phyloP scores from a whole-genome alignment of 2,797 vertebrate genomes.

The Galagoides demidoff region DNA sequence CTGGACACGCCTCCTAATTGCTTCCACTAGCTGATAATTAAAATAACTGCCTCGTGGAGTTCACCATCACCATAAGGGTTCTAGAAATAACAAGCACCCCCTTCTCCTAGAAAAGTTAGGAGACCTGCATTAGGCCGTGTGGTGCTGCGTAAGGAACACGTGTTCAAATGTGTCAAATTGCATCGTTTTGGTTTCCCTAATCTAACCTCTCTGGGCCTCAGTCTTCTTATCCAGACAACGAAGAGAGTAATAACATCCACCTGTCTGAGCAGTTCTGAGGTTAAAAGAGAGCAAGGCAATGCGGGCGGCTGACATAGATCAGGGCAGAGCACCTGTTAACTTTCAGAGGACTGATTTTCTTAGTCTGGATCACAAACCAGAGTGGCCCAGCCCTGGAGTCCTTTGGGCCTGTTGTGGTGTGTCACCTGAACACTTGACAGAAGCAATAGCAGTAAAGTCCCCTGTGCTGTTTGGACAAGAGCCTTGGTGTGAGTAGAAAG shows the following conservation, averaged over 20 bases:
- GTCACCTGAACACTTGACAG: conserved; percentile 54
- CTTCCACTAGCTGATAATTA: not conserved
- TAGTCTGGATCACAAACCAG: not conserved
- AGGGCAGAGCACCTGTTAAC: accelerated
- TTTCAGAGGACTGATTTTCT: not conserved
- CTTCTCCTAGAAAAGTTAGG: not conserved
- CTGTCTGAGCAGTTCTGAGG: not conserved
- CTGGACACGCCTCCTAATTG: not conserved
- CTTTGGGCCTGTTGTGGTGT: not conserved
- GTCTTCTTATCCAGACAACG: not conserved
- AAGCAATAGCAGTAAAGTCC: conserved; percentile 57
- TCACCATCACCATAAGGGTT: not conserved
- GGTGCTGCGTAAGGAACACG: not conserved
- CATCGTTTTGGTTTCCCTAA: not conserved
- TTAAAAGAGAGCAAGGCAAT: not conserved
- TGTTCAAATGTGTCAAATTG: not conserved
- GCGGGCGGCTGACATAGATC: not conserved
- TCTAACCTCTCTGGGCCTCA: not conserved
- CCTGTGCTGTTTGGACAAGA: conserved; percentile 77
- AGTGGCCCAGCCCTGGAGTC: not conserved
- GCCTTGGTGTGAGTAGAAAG: conserved; percentile 67
- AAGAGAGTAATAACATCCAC: not conserved
- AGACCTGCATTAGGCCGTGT: not conserved
- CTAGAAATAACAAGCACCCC: not conserved
- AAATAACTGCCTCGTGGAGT: not conserved